Percentiles rank a stretch among this genome's conserved stretches.
Evolutionary conservation across 2,888 invertebrate species (phyloP).

Genomic region (Lottia scabra): DNA sequence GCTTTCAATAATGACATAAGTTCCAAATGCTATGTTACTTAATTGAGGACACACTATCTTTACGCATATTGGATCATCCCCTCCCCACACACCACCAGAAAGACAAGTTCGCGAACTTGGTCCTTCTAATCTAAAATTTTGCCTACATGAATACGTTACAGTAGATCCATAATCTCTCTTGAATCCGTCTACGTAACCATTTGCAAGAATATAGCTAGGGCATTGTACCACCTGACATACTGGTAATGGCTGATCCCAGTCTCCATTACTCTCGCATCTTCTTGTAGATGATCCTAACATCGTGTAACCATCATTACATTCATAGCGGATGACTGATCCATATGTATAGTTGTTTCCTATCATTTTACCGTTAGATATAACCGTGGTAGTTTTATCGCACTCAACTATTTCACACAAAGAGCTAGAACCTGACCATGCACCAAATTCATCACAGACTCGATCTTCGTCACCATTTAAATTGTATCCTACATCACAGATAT

Average conservation of each 20-base stretch:
- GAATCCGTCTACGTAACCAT: slow-evolving; percentile 46
- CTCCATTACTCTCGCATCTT: slow-evolving; percentile 47
- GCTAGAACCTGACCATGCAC: slow-evolving; percentile 36
- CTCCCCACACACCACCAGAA: slow-evolving; percentile 62
- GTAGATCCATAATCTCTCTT: slow-evolving; percentile 40
- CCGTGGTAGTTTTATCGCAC: slow-evolving; percentile 43
- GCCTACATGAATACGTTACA: slow-evolving; percentile 83
- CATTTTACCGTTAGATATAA: slow-evolving; percentile 69
- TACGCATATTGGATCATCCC: slow-evolving; percentile 47
- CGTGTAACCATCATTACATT: slow-evolving; percentile 56
- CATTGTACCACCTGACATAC: slow-evolving; percentile 58
- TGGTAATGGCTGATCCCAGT: slow-evolving; percentile 57
- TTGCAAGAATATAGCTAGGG: slow-evolving; percentile 34
- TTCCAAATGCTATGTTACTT: slow-evolving; percentile 39
- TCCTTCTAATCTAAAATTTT: slow-evolving; percentile 90
- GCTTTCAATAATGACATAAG: slow-evolving; percentile 24
- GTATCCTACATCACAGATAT: slow-evolving; percentile 47
- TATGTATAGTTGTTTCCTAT: slow-evolving; percentile 52
- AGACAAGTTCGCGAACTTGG: slow-evolving; percentile 80
- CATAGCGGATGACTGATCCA: slow-evolving; percentile 48
- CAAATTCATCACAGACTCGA: slow-evolving; percentile 37
- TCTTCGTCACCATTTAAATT: slow-evolving; percentile 36
- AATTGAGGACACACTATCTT: slow-evolving; percentile 48
- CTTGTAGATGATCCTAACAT: slow-evolving; percentile 36
- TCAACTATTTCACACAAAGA: slow-evolving; percentile 40